Percentiles rank a stretch among this genome's conserved stretches.
phyloP scores from a whole-genome alignment of 2,888 invertebrate species.

The Aelia acuminata region DNA sequence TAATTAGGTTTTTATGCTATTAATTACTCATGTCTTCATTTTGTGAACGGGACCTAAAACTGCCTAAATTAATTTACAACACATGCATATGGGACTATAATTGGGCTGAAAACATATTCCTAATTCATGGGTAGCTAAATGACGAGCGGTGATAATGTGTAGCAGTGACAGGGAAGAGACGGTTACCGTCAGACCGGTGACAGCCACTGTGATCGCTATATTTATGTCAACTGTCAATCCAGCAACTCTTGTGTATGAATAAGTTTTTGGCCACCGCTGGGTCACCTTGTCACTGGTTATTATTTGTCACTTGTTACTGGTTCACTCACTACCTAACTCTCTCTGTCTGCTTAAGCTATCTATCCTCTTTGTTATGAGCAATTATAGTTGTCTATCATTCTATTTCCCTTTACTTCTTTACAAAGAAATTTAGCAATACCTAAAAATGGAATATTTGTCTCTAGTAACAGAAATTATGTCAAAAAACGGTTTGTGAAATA shows the following conservation, averaged over 20 bases:
- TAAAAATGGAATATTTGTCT: neutral
- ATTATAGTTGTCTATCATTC: neutral
- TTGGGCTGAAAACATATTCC: neutral
- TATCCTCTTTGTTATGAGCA: no score
- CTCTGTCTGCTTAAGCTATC: neutral
- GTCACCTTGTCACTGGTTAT: neutral
- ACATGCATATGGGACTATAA: neutral
- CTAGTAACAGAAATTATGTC: no score
- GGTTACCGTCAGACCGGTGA: neutral
- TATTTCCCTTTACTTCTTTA: neutral
- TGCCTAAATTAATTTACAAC: neutral
- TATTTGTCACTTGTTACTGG: neutral
- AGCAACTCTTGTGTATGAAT: slow-evolving; percentile 11
- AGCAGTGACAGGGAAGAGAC: neutral
- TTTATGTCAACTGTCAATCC: slow-evolving; percentile 28
- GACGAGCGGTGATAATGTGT: neutral
- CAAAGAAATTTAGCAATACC: neutral
- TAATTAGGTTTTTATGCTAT: neutral
- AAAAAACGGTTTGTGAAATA: neutral
- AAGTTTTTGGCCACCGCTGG: neutral
- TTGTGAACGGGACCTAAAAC: neutral
- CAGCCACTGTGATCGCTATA: neutral
- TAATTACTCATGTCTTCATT: neutral
- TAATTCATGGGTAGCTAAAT: neutral
- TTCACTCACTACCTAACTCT: neutral